phyloP scores from a whole-genome alignment of 2,797 vertebrate genomes.

The Steatocranus sp. region DNA sequence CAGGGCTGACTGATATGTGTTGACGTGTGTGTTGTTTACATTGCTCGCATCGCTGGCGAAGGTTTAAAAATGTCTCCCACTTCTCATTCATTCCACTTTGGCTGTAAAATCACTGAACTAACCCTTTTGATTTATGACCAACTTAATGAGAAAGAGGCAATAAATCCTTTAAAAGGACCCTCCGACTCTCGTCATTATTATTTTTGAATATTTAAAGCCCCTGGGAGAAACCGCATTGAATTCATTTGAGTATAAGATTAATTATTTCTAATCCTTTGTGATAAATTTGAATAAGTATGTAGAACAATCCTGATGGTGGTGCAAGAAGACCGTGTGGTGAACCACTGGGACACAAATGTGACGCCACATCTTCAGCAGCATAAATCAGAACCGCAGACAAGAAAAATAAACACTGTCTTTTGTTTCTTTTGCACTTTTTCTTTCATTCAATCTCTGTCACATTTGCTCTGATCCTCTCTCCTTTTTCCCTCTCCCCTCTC shows the following conservation, averaged over 20 bases:
- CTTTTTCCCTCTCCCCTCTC: accelerated
- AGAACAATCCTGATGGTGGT: not conserved
- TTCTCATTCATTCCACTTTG: slow-evolving; percentile 37
- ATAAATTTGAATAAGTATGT: accelerated
- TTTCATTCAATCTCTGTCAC: not conserved
- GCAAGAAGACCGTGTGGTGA: not conserved
- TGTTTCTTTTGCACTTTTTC: accelerated
- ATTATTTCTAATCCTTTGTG: not conserved
- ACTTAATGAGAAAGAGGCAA: slow-evolving; percentile 50
- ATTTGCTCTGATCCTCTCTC: not conserved
- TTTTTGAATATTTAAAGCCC: accelerated
- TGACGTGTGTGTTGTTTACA: slow-evolving; percentile 47
- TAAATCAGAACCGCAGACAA: not conserved
- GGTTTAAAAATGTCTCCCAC: slow-evolving; percentile 11
- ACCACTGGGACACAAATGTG: not conserved
- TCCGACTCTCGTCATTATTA: not conserved
- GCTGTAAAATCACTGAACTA: slow-evolving; percentile 42
- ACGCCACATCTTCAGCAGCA: not conserved
- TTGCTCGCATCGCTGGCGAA: slow-evolving; percentile 20
- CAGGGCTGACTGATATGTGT: not conserved
- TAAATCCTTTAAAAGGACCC: slow-evolving; percentile 49
- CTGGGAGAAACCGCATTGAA: accelerated
- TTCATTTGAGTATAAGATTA: not conserved
- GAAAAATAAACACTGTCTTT: not conserved
- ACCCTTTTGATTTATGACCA: slow-evolving; percentile 51